These are phyloP conservation scores for Oncorhynchus kisutch DNA, from an alignment of 2,113 vertebrate genomes.

Conservation along the genomic window DNA sequence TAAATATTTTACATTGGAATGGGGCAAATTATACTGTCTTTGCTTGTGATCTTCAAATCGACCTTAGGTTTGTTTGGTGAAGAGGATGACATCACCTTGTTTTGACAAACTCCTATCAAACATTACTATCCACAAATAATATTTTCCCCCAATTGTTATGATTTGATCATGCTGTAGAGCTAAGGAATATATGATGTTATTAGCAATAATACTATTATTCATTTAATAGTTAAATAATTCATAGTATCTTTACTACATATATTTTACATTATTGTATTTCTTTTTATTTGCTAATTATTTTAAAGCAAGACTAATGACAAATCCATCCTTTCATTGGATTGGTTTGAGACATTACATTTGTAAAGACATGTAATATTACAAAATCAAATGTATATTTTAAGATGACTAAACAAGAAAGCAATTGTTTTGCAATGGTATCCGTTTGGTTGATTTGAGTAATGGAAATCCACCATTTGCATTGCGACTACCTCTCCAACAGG, in stretches of 20 bases:
- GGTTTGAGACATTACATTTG: too few relatives aligned
- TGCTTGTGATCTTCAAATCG: conserved; percentile 43
- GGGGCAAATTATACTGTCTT: not conserved
- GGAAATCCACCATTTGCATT: conserved; percentile 74
- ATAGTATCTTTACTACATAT: too few relatives aligned
- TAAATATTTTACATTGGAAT: not conserved
- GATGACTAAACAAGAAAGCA: not conserved
- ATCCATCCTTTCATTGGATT: not conserved
- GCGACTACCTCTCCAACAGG: conserved; percentile 23
- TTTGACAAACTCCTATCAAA: conserved; percentile 33
- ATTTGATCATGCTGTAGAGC: not conserved
- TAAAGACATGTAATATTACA: not conserved
- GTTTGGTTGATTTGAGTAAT: conserved; percentile 72
- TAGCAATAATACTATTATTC: too few relatives aligned
- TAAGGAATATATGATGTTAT: not conserved
- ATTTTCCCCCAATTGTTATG: not conserved
- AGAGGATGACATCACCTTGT: conserved; percentile 59
- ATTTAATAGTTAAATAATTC: too few relatives aligned
- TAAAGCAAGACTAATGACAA: not conserved
- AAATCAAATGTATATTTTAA: not conserved
- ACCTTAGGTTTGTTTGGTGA: conserved; percentile 57
- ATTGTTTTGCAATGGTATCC: conserved; percentile 29
- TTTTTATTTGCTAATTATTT: not conserved
- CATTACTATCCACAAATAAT: not conserved
- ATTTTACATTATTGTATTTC: not conserved